phyloP scores from a whole-genome alignment of 1,140 invertebrate species.

The Zeugodacus cucurbitae region DNA sequence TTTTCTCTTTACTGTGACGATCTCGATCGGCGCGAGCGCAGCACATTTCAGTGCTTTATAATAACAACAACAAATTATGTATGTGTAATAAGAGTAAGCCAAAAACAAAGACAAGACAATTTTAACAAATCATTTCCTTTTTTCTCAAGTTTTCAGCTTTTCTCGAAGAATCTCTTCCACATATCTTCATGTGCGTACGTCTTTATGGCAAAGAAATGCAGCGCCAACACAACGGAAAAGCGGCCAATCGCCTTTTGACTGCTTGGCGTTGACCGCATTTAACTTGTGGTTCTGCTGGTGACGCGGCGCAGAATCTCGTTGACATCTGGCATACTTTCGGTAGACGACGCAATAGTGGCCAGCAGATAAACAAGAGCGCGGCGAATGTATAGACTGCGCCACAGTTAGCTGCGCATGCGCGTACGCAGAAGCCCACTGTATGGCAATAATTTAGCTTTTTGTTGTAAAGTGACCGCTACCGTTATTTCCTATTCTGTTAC shows the following conservation, averaged over 20 bases:
- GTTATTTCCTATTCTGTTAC: not conserved
- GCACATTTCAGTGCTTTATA: not conserved
- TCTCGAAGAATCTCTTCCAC: not conserved
- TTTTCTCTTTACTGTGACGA: not conserved
- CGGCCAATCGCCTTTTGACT: not conserved
- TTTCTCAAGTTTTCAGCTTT: not conserved
- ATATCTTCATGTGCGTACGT: not conserved
- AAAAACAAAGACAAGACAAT: not conserved
- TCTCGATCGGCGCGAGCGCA: not conserved
- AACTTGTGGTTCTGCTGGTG: not conserved
- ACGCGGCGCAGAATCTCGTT: not conserved
- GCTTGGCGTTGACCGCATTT: not conserved
- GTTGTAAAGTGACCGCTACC: not conserved
- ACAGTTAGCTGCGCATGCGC: not conserved
- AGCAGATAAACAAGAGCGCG: not conserved
- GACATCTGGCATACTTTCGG: slow-evolving; percentile 2
- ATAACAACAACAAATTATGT: not conserved
- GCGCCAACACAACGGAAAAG: not conserved
- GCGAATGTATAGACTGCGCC: no score
- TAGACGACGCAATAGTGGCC: not conserved
- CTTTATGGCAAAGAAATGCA: not conserved
- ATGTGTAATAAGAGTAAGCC: not conserved
- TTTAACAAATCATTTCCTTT: not conserved
- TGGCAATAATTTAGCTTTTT: not conserved
- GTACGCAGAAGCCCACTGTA: not conserved